phyloP scores from a whole-genome alignment of 2,888 invertebrate species.

The Sclerodermus sp. region DNA sequence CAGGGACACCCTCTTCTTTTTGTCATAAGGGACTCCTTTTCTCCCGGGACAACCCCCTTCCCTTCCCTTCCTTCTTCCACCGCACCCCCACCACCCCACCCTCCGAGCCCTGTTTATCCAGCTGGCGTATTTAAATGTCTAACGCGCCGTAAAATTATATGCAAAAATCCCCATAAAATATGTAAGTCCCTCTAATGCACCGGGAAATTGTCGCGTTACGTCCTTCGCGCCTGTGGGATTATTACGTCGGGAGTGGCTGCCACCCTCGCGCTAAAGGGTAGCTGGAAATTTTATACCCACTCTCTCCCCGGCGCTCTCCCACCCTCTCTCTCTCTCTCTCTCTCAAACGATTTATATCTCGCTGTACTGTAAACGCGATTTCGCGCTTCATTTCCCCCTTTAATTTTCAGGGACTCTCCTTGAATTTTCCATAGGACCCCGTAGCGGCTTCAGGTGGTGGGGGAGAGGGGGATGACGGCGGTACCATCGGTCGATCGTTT shows the following conservation, averaged over 20 bases:
- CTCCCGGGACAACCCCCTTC: slow-evolving; percentile 21
- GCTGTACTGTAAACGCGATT: no score
- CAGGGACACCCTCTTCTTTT: slow-evolving; percentile 31
- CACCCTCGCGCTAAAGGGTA: no score
- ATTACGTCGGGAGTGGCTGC: slow-evolving; percentile 23
- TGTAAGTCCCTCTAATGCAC: slow-evolving; percentile 54
- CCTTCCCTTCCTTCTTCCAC: slow-evolving; percentile 6
- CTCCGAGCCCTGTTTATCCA: slow-evolving; percentile 53
- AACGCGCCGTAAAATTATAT: slow-evolving; percentile 58
- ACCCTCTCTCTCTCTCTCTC: no score
- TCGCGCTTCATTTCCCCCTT: no score
- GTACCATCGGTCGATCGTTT: no score
- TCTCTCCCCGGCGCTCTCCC: no score
- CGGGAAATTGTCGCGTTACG: slow-evolving; percentile 53
- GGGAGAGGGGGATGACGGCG: no score
- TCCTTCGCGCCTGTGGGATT: slow-evolving; percentile 41
- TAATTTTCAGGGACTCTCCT: no score
- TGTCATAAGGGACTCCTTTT: background rate
- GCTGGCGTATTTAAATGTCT: slow-evolving; percentile 56
- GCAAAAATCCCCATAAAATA: slow-evolving; percentile 56
- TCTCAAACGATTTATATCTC: no score
- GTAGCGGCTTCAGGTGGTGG: no score
- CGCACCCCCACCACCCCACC: slow-evolving; percentile 3
- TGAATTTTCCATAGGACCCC: no score
- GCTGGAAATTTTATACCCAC: no score